These are phyloP conservation scores for Sthenelais limicola DNA, from an alignment of 2,888 invertebrate genomes.

Conservation along the genomic window DNA sequence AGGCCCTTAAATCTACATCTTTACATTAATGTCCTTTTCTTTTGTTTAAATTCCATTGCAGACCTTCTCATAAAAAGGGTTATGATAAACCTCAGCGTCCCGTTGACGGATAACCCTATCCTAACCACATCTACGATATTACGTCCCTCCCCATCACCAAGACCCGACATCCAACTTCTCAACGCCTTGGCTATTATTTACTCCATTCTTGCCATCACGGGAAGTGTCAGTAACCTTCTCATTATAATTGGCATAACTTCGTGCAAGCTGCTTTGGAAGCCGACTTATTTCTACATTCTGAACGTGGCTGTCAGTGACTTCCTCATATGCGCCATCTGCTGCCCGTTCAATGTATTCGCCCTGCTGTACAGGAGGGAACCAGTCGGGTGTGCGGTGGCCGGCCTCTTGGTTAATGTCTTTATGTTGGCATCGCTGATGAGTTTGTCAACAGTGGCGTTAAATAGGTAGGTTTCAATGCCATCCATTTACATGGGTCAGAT, in stretches of 20 bases:
- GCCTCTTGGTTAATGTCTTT: constrained; percentile 12
- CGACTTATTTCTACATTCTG: constrained; percentile 40
- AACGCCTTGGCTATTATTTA: not conserved
- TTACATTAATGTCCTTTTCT: too few species aligned
- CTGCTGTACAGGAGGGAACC: not conserved
- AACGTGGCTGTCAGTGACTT: constrained; percentile 37
- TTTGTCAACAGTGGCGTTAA: constrained; percentile 40
- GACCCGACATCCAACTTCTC: not conserved
- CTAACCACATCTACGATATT: too few species aligned
- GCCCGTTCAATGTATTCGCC: constrained; percentile 33
- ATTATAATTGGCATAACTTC: constrained; percentile 12
- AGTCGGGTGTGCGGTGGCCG: constrained; percentile 25
- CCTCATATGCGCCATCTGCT: constrained; percentile 28
- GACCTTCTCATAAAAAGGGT: too few species aligned
- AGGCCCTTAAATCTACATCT: too few species aligned
- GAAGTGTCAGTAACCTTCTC: constrained; percentile 21
- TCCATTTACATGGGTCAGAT: too few species aligned
- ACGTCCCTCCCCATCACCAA: not conserved
- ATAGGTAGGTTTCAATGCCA: constrained; percentile 12
- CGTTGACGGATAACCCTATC: too few species aligned
- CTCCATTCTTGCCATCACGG: not conserved
- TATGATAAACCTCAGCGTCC: too few species aligned
- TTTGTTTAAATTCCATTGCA: too few species aligned
- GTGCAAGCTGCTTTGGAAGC: constrained; percentile 5
- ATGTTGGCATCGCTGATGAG: constrained; percentile 13